Percentiles rank a stretch among this genome's conserved stretches.
Evolutionary conservation across 2,888 invertebrate genomes (phyloP).

Genomic region (Stictocephala bisonia): DNA sequence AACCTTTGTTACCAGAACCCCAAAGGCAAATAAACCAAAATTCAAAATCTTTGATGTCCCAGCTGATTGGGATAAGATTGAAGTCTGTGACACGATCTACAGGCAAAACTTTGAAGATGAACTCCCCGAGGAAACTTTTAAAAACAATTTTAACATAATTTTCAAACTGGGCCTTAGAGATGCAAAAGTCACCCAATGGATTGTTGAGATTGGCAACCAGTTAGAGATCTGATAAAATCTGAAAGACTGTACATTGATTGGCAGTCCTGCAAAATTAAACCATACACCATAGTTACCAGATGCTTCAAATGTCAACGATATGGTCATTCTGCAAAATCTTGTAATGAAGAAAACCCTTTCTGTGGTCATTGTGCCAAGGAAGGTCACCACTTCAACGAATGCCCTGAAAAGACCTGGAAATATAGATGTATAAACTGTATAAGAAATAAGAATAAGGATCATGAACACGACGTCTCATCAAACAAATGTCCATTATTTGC

Average conservation of each 20-base stretch:
- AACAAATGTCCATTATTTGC: no score
- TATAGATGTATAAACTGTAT: slow-evolving; percentile 24
- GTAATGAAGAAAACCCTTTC: neutral
- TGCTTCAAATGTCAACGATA: slow-evolving; percentile 54
- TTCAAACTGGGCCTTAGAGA: neutral
- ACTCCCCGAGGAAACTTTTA: neutral
- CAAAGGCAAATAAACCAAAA: neutral
- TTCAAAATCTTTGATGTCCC: slow-evolving; percentile 2
- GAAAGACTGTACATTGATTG: slow-evolving; percentile 49
- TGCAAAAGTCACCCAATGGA: neutral
- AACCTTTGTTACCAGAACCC: neutral
- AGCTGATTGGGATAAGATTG: neutral
- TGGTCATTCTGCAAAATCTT: slow-evolving; percentile 50
- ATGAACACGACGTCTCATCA: no score
- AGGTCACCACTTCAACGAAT: slow-evolving; percentile 11
- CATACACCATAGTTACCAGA: slow-evolving; percentile 46
- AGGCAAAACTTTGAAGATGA: no score
- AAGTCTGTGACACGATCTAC: neutral
- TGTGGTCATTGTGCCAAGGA: slow-evolving; percentile 49
- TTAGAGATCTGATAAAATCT: neutral
- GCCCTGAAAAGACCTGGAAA: slow-evolving; percentile 1
- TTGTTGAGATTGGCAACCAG: neutral
- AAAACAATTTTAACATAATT: neutral
- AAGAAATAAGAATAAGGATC: no score
- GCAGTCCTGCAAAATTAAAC: slow-evolving; percentile 46